phyloP scores from a whole-genome alignment of 2,797 vertebrate species.

The Myotis myotis region DNA sequence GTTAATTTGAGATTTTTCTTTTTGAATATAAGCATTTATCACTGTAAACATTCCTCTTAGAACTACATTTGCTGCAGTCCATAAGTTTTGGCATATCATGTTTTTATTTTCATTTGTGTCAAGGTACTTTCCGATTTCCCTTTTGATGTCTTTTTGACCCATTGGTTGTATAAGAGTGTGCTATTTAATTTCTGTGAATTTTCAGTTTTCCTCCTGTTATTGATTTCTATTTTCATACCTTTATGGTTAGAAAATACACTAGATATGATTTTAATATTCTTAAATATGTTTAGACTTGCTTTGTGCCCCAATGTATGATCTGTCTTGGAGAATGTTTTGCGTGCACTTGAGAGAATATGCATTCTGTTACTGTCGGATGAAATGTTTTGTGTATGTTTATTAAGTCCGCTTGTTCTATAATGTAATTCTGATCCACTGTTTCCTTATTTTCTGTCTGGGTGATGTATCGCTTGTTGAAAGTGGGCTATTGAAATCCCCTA shows the following conservation, averaged over 20 bases:
- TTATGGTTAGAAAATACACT: neutral
- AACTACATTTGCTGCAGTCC: neutral
- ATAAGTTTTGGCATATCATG: neutral
- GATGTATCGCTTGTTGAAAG: neutral
- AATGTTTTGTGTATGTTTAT: neutral
- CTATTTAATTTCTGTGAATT: neutral
- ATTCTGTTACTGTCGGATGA: neutral
- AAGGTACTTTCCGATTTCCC: neutral
- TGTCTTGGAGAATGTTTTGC: neutral
- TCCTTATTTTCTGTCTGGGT: neutral
- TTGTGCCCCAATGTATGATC: neutral
- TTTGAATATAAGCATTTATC: neutral
- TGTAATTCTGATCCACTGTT: neutral
- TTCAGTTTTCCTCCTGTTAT: neutral
- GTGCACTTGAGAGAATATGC: neutral
- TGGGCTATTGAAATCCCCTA: neutral
- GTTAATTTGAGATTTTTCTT: neutral
- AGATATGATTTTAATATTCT: neutral
- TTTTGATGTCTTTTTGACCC: neutral
- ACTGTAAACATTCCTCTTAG: neutral
- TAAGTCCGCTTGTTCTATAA: neutral
- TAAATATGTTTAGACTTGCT: neutral
- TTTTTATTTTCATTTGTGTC: neutral
- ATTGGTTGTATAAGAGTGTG: neutral
- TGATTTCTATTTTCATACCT: neutral